Percentiles rank a stretch among this genome's conserved stretches.
Conservation (phyloP, 2,888 invertebrate genomes). For the Allophyes oxyacanthae region DNA sequence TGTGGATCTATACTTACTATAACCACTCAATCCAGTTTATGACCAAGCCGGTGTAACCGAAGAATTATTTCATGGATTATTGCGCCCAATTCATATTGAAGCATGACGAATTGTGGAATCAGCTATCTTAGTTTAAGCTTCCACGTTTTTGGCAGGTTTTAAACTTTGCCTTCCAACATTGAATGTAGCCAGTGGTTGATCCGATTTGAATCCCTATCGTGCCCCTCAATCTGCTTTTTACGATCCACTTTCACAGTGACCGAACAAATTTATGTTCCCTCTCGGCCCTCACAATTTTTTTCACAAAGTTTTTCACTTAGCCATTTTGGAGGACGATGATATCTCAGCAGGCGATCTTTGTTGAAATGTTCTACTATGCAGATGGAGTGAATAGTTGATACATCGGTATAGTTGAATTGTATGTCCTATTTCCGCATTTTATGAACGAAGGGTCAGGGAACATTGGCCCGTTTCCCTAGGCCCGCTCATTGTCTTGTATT, state of each 20-base stretch:
- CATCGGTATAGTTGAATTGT: slow-evolving; percentile 2
- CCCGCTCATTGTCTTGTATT: slow-evolving; percentile 25
- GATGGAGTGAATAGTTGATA: neutral
- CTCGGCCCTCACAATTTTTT: slow-evolving; percentile 7
- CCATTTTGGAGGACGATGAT: slow-evolving; percentile 2
- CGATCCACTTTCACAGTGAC: slow-evolving; percentile 24
- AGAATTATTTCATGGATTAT: slow-evolving; percentile 11
- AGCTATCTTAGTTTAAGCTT: neutral
- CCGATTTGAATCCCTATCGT: slow-evolving; percentile 14
- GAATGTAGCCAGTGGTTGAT: slow-evolving; percentile 1
- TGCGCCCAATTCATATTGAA: slow-evolving; percentile 7
- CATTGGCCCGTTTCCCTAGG: slow-evolving; percentile 20
- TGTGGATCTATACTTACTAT: neutral
- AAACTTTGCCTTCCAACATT: slow-evolving; percentile 6
- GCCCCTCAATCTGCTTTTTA: slow-evolving; percentile 16
- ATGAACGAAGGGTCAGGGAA: slow-evolving; percentile 33
- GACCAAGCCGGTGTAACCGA: neutral
- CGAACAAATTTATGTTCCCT: slow-evolving; percentile 13
- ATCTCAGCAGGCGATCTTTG: neutral
- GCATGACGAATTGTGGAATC: slow-evolving; percentile 1
- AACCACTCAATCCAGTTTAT: slow-evolving; percentile 11
- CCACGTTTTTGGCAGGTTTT: neutral
- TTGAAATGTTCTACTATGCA: slow-evolving; percentile 1
- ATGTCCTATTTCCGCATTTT: slow-evolving; percentile 32
- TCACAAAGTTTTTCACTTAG: slow-evolving; percentile 26